Conservation (phyloP, 2,113 vertebrate genomes). For the Nestor notabilis region DNA sequence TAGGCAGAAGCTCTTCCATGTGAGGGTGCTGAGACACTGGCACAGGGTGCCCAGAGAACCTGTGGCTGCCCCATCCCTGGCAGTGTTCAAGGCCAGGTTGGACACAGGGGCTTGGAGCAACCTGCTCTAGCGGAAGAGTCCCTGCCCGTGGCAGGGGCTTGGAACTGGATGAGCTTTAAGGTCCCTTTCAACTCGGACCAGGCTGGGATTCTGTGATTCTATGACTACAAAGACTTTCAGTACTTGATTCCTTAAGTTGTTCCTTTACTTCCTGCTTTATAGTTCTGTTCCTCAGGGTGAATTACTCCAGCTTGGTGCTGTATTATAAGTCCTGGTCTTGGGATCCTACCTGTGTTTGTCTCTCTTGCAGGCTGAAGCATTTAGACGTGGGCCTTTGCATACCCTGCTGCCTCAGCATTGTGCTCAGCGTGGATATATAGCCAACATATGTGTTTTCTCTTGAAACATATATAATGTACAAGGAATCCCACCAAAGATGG, state of each 20-base stretch:
- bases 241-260: neutral
- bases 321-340: neutral
- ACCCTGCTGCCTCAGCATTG: neutral
- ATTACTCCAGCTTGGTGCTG: neutral
- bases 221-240: neutral
- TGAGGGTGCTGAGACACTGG: neutral
- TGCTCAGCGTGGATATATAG: fast-evolving
- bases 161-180: neutral
- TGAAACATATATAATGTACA: neutral
- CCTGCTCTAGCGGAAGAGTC: neutral
- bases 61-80: neutral
- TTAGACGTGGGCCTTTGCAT: neutral
- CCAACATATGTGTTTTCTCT: neutral
- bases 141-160: neutral
- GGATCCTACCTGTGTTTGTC: neutral
- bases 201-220: neutral
- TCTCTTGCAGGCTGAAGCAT: neutral
- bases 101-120: no score
- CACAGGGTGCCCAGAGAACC: neutral
- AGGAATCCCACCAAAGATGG: neutral
- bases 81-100: no score
- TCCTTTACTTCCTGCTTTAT: neutral
- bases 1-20: neutral
- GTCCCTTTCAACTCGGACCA: neutral
- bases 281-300: neutral